Base-by-base conservation (phyloP, 2,888 invertebrate species). In the Lacanobia wlatinum region DNA sequence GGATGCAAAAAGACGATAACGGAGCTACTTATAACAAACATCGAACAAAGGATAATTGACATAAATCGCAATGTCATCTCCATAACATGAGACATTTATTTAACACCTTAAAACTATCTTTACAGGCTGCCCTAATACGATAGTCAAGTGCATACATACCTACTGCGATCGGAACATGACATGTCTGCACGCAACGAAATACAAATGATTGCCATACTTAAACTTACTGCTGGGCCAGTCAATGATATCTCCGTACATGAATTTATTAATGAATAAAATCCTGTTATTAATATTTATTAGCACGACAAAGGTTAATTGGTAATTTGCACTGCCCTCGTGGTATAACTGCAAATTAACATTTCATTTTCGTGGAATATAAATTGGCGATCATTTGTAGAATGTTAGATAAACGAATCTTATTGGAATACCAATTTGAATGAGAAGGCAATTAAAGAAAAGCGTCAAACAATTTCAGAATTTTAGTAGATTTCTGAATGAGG, bases 301-400 rank as follows among this genome's bases (percentile, higher is more conserved):
- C 73, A 76, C 77, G 77, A 84, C 84, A 85, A 85, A 85, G 84
- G 84, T 85, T 85, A 85, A 83, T 84, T 84, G 85, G 76, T 84
- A 80, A 84, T 84, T 83, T 80, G 78, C 84, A 85, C 82, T 65
- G 68, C 73, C 69, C 66, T 78, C 61, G 62, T 64, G 63, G 71
- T 70, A 61, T 69, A 74, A 69, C 66, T 70, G 70, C 66, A 68
- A 76, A 76, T 78, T 84, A 83, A 73, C 81, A 83, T 83, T 82
- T 80, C 72, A 71, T 80, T 84, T 84, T 85, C 75, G 70, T 76
- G 66, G 78, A 71, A 83, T 85, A 85, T 77, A 73, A 80, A 83
- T 80, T 74, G 70, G 50, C 46, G 64, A 76, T 72, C 62, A 80
- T 72, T 80, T 74, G 70, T 65, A 60, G 65, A 72, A 60, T 74